Evolutionary conservation across 2,797 vertebrate species (phyloP).

Genomic region (Numenius phaeopus): DNA sequence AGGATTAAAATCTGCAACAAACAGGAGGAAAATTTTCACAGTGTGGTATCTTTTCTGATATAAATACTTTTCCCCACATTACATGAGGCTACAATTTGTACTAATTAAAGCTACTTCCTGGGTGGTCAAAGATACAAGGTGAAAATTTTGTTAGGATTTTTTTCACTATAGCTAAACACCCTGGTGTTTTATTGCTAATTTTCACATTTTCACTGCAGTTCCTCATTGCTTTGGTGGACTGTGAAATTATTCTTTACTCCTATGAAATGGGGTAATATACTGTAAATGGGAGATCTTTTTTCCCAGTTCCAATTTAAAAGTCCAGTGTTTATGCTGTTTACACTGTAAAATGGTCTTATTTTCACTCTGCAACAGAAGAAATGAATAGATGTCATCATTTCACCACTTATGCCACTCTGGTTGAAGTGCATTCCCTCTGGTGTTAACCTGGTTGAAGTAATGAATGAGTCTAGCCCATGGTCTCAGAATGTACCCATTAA

Average conservation of each 20-base stretch:
- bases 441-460: neutral
- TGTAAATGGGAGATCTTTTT: neutral
- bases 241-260: constrained; percentile 19
- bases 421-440: neutral
- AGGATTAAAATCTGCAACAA: neutral
- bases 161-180: neutral
- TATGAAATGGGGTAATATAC: neutral
- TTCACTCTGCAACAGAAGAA: neutral
- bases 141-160: neutral
- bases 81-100: neutral
- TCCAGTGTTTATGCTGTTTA: neutral
- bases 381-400: neutral
- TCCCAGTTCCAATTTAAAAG: neutral
- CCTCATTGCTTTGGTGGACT: constrained; percentile 2
- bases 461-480: neutral
- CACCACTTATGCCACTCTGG: neutral
- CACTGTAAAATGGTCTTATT: neutral
- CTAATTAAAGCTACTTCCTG: constrained; percentile 21
- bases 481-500: neutral
- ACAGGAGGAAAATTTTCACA: neutral
- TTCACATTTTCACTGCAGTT: constrained; percentile 33
- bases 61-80: neutral
- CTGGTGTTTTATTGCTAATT: constrained; percentile 26
- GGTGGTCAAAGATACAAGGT: constrained; percentile 1
- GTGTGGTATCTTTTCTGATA: neutral